Evolutionary conservation across 2,888 invertebrate species (phyloP).

Genomic region (Napeogenes inachia): DNA sequence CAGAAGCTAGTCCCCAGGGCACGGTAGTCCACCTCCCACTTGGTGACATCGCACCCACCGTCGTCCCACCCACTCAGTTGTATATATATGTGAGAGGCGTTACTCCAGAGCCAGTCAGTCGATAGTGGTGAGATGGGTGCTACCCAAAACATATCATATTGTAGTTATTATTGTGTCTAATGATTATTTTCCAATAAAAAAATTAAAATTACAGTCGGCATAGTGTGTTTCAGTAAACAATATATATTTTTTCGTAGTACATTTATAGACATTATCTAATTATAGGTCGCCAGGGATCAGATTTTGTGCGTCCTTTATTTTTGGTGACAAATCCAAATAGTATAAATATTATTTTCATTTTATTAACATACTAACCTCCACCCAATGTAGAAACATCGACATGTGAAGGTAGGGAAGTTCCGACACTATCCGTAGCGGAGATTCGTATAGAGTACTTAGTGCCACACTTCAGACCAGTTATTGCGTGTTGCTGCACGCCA

Average conservation of each 20-base stretch:
- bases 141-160: conserved; percentile 36
- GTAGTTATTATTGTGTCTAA: not conserved
- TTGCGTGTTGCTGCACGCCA: conserved; percentile 78
- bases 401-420: conserved; percentile 83
- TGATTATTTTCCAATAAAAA: too few species aligned
- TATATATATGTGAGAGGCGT: conserved; percentile 88
- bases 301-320: too few species aligned
- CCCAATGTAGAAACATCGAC: conserved; percentile 79
- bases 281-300: not conserved
- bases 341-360: not conserved
- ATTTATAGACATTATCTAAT: not conserved
- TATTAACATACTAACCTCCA: conserved; percentile 59
- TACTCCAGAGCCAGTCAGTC: conserved; percentile 86
- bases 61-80: conserved; percentile 91
- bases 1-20: conserved; percentile 71
- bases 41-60: conserved; percentile 89
- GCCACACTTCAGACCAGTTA: conserved; percentile 88
- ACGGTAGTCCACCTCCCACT: conserved; percentile 87
- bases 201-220: too few species aligned
- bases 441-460: conserved; percentile 88
- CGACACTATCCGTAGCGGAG: conserved; percentile 88
- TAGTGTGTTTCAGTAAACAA: too few species aligned
- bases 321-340: too few species aligned
- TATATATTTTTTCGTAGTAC: not conserved
- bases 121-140: conserved; percentile 83